Conservation (phyloP, 2,888 invertebrate species). For the Geotrupes spiniger region DNA sequence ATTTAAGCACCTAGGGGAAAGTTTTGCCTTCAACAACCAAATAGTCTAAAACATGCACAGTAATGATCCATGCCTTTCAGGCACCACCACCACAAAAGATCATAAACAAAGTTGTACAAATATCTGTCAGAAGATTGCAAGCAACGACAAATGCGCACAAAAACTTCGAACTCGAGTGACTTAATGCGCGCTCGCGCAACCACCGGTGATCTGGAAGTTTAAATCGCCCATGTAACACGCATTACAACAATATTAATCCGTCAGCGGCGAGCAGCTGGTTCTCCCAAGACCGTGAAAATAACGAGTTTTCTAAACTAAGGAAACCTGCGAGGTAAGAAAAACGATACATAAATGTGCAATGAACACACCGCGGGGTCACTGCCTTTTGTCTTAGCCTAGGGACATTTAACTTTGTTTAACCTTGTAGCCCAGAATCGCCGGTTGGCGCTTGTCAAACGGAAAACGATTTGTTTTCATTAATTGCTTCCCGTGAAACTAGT, state of each 20-base stretch:
- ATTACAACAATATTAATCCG: conserved; percentile 1
- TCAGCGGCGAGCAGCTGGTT: conserved; percentile 3
- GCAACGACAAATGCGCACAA: too few species aligned
- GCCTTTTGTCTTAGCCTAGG: conserved; percentile 25
- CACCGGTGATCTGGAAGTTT: too few species aligned
- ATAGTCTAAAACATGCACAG: too few species aligned
- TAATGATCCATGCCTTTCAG: too few species aligned
- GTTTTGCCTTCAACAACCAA: too few species aligned
- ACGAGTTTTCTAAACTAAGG: conserved; percentile 5
- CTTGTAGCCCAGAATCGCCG: conserved; percentile 27
- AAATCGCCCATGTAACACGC: too few species aligned
- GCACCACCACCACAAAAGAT: too few species aligned
- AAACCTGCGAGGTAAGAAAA: conserved; percentile 3
- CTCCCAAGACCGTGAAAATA: conserved; percentile 6
- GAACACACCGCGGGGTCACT: conserved; percentile 25
- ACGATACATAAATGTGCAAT: conserved; percentile 2
- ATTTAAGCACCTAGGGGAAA: too few species aligned
- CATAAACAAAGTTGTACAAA: too few species aligned
- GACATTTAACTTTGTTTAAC: conserved; percentile 30
- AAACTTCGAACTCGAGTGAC: too few species aligned
- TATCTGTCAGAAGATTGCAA: too few species aligned
- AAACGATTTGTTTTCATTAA: conserved; percentile 17
- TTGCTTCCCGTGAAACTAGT: conserved; percentile 21
- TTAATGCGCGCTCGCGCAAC: too few species aligned
- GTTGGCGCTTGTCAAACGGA: conserved; percentile 12